These are phyloP conservation scores for Pseudochromis fuscus DNA, from an alignment of 2,797 vertebrate species.

Conservation along the genomic window DNA sequence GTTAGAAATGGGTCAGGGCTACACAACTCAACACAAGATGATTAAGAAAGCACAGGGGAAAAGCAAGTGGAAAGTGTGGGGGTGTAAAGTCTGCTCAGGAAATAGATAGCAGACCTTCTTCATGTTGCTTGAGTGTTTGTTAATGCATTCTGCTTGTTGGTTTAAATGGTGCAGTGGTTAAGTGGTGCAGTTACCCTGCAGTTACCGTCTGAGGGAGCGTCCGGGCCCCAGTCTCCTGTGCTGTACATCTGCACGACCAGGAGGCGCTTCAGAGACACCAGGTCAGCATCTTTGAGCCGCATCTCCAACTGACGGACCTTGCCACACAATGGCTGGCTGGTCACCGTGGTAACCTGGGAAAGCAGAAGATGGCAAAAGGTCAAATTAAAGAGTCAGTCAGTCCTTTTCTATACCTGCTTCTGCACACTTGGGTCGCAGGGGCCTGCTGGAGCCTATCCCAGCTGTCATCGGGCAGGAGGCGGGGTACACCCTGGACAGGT, in stretches of 20 bases:
- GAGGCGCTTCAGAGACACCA: constrained; percentile 86
- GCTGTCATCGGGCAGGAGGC: too few relatives aligned
- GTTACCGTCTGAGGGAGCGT: constrained; percentile 37
- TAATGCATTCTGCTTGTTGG: not conserved
- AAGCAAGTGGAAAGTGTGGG: constrained; percentile 20
- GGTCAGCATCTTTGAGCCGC: constrained; percentile 86
- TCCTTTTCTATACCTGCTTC: too few relatives aligned
- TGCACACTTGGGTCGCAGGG: too few relatives aligned
- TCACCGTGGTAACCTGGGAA: constrained; percentile 91
- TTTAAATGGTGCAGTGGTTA: not conserved
- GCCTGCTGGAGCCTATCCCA: too few relatives aligned
- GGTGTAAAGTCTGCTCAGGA: constrained; percentile 28
- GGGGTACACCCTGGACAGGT: too few relatives aligned
- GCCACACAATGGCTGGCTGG: constrained; percentile 84
- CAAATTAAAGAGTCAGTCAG: too few relatives aligned
- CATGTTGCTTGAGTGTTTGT: constrained; percentile 13
- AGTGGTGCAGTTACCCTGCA: not conserved
- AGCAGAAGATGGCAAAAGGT: too few relatives aligned
- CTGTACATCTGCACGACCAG: constrained; percentile 86
- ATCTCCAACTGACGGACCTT: constrained; percentile 86
- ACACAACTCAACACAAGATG: constrained; percentile 10
- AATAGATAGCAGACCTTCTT: constrained; percentile 30
- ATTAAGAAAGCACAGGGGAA: constrained; percentile 18
- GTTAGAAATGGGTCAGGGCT: constrained; percentile 44
- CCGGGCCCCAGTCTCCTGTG: constrained; percentile 66